Evolutionary conservation across 2,888 invertebrate species (phyloP).

Genomic region (Phymatocera aterrima): DNA sequence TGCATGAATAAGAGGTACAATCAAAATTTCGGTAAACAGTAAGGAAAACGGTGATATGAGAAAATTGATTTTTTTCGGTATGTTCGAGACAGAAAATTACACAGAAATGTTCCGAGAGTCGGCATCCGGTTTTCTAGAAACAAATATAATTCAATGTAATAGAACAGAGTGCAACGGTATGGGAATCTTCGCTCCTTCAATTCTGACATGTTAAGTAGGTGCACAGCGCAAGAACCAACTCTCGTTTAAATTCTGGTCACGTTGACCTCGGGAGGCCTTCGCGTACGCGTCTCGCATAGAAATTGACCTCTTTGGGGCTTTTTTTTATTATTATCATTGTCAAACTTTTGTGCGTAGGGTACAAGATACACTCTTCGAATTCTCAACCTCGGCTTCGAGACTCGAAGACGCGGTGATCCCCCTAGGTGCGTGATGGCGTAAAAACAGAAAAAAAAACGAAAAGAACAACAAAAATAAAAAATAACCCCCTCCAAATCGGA

Average conservation of each 20-base stretch:
- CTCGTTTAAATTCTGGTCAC: constrained; percentile 26
- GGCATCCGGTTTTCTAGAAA: too few species aligned
- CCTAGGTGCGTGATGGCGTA: too few species aligned
- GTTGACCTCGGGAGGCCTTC: constrained; percentile 18
- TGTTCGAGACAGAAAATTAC: too few species aligned
- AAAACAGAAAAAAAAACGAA: too few species aligned
- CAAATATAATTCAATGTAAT: too few species aligned
- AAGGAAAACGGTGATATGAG: too few species aligned
- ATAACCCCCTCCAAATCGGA: too few species aligned
- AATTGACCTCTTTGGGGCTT: not conserved
- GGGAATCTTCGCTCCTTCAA: not conserved
- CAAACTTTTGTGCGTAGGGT: not conserved
- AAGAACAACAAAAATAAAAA: too few species aligned
- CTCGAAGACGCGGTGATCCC: not conserved
- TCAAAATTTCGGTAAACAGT: too few species aligned
- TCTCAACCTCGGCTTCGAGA: not conserved
- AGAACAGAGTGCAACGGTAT: not conserved
- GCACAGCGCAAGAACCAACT: not conserved
- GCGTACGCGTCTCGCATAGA: not conserved
- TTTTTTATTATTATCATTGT: not conserved
- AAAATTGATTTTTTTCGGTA: too few species aligned
- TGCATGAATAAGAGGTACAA: too few species aligned
- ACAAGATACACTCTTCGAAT: constrained; percentile 10
- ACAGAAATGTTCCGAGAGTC: too few species aligned
- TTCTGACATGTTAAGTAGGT: not conserved